A percentile compares a stretch with the other conserved stretches of the same genome.
Evolutionary conservation across 2,113 vertebrate genomes (phyloP).

Genomic region (Chunga burmeisteri): DNA sequence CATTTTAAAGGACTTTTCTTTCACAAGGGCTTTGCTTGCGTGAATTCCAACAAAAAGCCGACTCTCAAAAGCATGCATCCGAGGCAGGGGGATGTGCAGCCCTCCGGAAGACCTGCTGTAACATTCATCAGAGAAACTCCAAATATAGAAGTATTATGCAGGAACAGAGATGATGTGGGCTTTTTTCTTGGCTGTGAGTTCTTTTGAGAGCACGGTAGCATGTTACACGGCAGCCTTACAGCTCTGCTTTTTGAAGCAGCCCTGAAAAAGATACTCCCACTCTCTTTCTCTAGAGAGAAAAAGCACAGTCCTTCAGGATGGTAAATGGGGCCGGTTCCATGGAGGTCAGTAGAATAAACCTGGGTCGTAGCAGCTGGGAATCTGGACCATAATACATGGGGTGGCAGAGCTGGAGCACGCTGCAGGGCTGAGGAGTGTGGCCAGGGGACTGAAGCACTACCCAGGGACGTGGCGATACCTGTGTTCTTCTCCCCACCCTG

Average conservation of each 20-base stretch:
- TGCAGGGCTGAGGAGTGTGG: not conserved
- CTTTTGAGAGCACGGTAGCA: not conserved
- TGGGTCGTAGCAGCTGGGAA: not conserved
- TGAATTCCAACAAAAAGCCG: not conserved
- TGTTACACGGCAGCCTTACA: accelerated
- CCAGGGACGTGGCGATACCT: not conserved
- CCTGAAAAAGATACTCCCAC: not conserved
- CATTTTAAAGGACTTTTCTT: not conserved
- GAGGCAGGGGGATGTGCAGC: not conserved
- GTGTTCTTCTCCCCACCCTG: not conserved
- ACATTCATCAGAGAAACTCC: not conserved
- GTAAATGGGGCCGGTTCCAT: not conserved
- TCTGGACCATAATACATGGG: accelerated
- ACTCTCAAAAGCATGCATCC: not conserved
- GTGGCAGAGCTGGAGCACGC: not conserved
- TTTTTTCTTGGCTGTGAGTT: not conserved
- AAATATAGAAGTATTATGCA: not conserved
- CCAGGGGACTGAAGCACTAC: accelerated
- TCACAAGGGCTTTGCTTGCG: not conserved
- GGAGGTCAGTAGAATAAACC: not conserved
- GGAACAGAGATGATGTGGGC: not conserved
- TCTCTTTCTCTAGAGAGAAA: not conserved
- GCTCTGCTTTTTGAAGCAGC: not conserved
- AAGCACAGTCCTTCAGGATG: not conserved
- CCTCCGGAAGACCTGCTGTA: not conserved